Conservation (phyloP, 2,888 invertebrate species). For the Eudemis profundana region DNA sequence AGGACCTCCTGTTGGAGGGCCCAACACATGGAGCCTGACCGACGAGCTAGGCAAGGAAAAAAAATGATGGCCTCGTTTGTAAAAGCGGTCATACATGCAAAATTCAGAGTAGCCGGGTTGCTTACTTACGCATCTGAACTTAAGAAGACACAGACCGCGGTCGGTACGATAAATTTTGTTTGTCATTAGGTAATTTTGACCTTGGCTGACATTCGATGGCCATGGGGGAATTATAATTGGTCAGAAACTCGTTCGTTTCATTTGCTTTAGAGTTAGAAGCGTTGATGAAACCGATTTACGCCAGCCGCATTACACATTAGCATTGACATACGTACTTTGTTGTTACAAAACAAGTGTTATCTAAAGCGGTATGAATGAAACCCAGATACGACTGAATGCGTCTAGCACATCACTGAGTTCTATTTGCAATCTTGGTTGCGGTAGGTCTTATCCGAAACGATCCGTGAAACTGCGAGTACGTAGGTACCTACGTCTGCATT, state of each 20-base stretch:
- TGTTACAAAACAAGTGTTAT: slow-evolving; percentile 25
- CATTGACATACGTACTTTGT: slow-evolving; percentile 19
- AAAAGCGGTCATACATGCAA: no score
- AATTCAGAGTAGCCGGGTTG: not conserved
- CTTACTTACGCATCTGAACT: slow-evolving; percentile 28
- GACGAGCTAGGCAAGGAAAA: no score
- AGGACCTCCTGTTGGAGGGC: no score
- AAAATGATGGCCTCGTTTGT: no score
- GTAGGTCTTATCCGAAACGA: slow-evolving; percentile 14
- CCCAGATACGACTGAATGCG: slow-evolving; percentile 2
- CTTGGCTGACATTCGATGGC: slow-evolving; percentile 45
- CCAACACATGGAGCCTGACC: no score
- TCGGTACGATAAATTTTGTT: slow-evolving; percentile 36
- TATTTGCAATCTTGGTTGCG: slow-evolving; percentile 18
- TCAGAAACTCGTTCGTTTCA: slow-evolving; percentile 45
- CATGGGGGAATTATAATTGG: slow-evolving; percentile 44
- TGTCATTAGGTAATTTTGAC: slow-evolving; percentile 44
- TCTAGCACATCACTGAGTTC: not conserved
- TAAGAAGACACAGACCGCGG: slow-evolving; percentile 23
- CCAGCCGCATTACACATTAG: slow-evolving; percentile 22
- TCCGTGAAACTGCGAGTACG: not conserved
- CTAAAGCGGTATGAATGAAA: slow-evolving; percentile 8
- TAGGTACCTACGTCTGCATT: no score
- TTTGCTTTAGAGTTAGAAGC: slow-evolving; percentile 34
- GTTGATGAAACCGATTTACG: slow-evolving; percentile 41